A percentile compares a stretch with the other conserved stretches of the same genome.
These are phyloP conservation scores for rat (Rattus norvegicus) DNA, from an alignment of 2,113 vertebrate species.

Conservation along the genomic window GRCr8 NC_086037.1:1900001-1900500, in stretches of 20 bases:
- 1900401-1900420: constrained; percentile 76
- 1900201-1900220: constrained; percentile 50
- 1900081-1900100: constrained; percentile 55
- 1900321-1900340: constrained; percentile 83
- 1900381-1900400: constrained; percentile 80
- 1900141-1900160: constrained; percentile 59
- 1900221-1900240: constrained; percentile 70
- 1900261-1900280: constrained; percentile 76
- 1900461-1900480: background rate
- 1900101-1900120: background rate
- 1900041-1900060: constrained; percentile 13
- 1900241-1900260: constrained; percentile 65
- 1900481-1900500: background rate
- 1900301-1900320: constrained; percentile 83
- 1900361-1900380: constrained; percentile 76
- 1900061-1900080: background rate
- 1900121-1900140: background rate
- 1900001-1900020: background rate
- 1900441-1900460: constrained; percentile 12
- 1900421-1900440: constrained; percentile 77
- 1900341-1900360: constrained; percentile 81
- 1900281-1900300: constrained; percentile 83
- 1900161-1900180: constrained; percentile 77
- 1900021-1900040: background rate
- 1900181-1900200: constrained; percentile 73